These are phyloP conservation scores for Okamejei kenojei DNA, from an alignment of 2,797 vertebrate species.

Conservation along the genomic window DNA sequence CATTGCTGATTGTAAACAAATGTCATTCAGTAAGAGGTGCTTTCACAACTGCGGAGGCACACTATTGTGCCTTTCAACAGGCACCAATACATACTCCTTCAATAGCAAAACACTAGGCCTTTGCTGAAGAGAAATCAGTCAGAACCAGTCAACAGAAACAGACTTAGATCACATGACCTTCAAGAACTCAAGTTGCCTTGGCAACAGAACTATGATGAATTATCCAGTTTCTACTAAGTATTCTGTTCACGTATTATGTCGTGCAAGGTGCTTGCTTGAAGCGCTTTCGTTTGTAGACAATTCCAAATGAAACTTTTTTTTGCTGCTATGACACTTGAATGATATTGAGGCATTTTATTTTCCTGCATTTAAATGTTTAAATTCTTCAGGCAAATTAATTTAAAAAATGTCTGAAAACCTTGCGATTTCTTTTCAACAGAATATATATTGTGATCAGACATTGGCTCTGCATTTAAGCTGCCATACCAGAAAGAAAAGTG, in stretches of 20 bases:
- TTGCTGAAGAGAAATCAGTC: conserved; percentile 59
- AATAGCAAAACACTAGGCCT: conserved; percentile 54
- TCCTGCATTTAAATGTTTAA: conserved; percentile 39
- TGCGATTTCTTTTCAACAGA: not conserved
- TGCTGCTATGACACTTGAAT: conserved; percentile 46
- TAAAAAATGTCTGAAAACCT: conserved; percentile 39
- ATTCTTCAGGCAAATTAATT: conserved; percentile 49
- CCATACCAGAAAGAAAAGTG: conserved; percentile 39
- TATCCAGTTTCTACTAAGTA: conserved; percentile 63
- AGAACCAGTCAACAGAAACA: conserved; percentile 62
- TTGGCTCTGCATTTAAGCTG: conserved; percentile 40
- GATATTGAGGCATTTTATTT: conserved; percentile 43
- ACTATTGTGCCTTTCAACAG: conserved; percentile 55
- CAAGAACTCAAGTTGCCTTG: conserved; percentile 66
- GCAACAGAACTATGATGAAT: conserved; percentile 73
- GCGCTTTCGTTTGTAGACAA: conserved; percentile 47
- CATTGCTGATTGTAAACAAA: conserved; percentile 55
- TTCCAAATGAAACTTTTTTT: conserved; percentile 48
- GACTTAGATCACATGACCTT: conserved; percentile 60
- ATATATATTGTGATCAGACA: conserved; percentile 40
- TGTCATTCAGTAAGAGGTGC: conserved; percentile 49
- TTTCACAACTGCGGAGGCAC: conserved; percentile 54
- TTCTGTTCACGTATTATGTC: conserved; percentile 61
- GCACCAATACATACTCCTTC: conserved; percentile 56
- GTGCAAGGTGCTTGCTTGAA: conserved; percentile 52